phyloP scores from a whole-genome alignment of 2,113 vertebrate genomes.

The Hippocampus barbouri region DNA sequence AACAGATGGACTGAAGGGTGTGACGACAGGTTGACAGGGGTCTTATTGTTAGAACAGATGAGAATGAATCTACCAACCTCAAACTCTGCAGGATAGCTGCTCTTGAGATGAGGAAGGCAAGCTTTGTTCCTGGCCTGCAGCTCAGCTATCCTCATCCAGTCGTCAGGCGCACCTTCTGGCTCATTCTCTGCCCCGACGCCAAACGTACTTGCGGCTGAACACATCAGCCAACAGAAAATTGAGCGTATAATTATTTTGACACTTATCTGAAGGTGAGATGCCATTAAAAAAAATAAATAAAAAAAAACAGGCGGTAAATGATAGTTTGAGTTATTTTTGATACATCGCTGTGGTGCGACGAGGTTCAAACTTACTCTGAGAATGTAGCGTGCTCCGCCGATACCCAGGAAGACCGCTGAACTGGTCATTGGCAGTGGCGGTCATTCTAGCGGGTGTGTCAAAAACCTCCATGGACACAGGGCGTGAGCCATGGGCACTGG shows the following conservation, averaged over 20 bases:
- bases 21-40: not conserved
- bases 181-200: constrained; percentile 80
- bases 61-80: constrained; percentile 67
- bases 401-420: constrained; percentile 86
- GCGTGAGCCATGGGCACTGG: constrained; percentile 21
- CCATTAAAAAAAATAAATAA: not conserved
- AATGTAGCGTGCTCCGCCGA: constrained; percentile 74
- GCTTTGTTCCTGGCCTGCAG: constrained; percentile 84
- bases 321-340: not conserved
- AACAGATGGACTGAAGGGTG: too few species aligned
- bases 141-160: constrained; percentile 90
- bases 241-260: not conserved
- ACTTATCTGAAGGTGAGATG: not conserved
- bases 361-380: constrained; percentile 59
- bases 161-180: constrained; percentile 77
- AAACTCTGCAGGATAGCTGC: constrained; percentile 86
- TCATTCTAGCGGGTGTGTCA: constrained; percentile 39
- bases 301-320: not conserved
- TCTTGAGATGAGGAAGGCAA: constrained; percentile 86
- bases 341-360: not conserved
- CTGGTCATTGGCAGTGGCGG: constrained; percentile 44
- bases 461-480: constrained; percentile 67
- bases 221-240: not conserved
- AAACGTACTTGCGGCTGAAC: constrained; percentile 69
- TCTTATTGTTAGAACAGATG: not conserved